phyloP scores from a whole-genome alignment of 2,888 invertebrate genomes.

The Latheticus oryzae region DNA sequence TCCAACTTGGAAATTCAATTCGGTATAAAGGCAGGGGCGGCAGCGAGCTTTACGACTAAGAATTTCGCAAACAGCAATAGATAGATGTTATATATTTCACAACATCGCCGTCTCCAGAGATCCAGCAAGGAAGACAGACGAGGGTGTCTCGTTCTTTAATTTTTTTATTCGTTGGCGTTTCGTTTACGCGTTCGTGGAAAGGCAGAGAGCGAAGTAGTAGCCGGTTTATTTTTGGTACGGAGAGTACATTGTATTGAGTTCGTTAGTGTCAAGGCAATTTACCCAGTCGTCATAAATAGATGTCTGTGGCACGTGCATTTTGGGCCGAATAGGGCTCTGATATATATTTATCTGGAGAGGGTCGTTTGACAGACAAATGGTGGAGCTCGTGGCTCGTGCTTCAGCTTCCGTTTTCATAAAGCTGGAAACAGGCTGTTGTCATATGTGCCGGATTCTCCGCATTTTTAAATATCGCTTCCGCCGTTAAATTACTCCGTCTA shows the following conservation, averaged over 20 bases:
- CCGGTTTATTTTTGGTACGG: slow-evolving; percentile 42
- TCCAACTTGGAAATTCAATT: slow-evolving; percentile 48
- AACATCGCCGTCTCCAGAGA: slow-evolving; percentile 51
- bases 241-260: slow-evolving; percentile 53
- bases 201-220: slow-evolving; percentile 29
- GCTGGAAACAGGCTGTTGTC: slow-evolving; percentile 66
- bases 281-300: slow-evolving; percentile 65
- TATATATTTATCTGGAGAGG: slow-evolving; percentile 61
- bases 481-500: slow-evolving; percentile 57
- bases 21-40: slow-evolving; percentile 50
- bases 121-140: slow-evolving; percentile 18
- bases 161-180: slow-evolving; percentile 34
- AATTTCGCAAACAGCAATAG: slow-evolving; percentile 53
- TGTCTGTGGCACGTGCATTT: slow-evolving; percentile 59
- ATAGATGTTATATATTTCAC: slow-evolving; percentile 56
- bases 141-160: slow-evolving; percentile 21
- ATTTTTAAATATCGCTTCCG: slow-evolving; percentile 62
- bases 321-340: slow-evolving; percentile 59
- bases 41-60: slow-evolving; percentile 49
- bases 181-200: slow-evolving; percentile 52
- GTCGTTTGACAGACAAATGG: slow-evolving; percentile 64
- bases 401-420: slow-evolving; percentile 65
- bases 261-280: slow-evolving; percentile 66
- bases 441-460: slow-evolving; percentile 60
- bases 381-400: slow-evolving; percentile 60